A percentile compares a stretch with the other conserved stretches of the same genome.
Conservation (phyloP, 2,797 vertebrate species). For the Cuculus canorus region DNA sequence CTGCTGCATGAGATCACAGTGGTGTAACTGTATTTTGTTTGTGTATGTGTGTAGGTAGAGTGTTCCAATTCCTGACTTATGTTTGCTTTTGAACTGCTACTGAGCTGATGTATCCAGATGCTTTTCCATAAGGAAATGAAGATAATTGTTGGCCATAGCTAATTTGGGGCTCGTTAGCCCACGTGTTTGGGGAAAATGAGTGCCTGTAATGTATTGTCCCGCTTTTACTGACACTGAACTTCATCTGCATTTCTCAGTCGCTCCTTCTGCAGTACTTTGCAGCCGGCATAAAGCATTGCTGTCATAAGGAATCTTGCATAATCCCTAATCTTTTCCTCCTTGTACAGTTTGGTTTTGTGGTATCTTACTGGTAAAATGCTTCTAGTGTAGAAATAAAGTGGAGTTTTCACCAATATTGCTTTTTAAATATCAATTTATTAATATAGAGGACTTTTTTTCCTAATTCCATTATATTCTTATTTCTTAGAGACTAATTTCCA, state of each 20-base stretch:
- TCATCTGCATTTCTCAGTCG: background rate
- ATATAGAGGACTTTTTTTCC: background rate
- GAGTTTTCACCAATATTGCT: background rate
- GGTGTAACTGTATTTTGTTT: background rate
- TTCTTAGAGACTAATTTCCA: background rate
- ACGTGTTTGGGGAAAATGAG: background rate
- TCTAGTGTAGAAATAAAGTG: background rate
- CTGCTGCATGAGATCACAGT: background rate
- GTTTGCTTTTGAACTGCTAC: background rate
- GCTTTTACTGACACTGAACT: background rate
- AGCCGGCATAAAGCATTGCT: background rate
- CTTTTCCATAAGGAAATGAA: background rate
- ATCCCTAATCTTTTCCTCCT: conserved; percentile 28
- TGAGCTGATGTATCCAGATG: background rate
- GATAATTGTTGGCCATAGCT: background rate
- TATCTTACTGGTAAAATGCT: background rate
- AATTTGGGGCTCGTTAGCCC: background rate
- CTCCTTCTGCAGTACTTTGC: conserved; percentile 15
- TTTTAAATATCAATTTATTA: background rate
- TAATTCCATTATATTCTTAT: background rate
- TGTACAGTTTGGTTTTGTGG: background rate
- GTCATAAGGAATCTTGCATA: conserved; percentile 16
- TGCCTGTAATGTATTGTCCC: background rate
- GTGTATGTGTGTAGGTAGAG: background rate
- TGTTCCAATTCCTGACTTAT: background rate